Percentiles rank a stretch among this genome's conserved stretches.
These are phyloP conservation scores for Macrobrachium rosenbergii DNA, from an alignment of 1,140 invertebrate genomes.

Conservation along the genomic window DNA sequence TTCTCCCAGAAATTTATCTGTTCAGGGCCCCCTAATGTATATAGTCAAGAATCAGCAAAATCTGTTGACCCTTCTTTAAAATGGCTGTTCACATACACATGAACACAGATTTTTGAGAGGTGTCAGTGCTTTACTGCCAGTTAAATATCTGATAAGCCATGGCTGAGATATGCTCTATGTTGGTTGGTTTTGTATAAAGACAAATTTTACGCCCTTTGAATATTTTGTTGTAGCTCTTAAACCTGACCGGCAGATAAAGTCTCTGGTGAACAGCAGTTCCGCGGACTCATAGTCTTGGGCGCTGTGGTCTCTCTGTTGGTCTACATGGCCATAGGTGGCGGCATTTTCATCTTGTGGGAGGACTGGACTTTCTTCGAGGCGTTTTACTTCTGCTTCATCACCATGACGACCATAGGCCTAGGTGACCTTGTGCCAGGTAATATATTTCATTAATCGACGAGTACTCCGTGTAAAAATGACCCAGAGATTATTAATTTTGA, in stretches of 20 bases:
- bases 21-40: too few species aligned
- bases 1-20: too few species aligned
- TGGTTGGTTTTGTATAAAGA: too few species aligned
- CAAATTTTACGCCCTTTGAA: too few species aligned
- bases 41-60: too few species aligned
- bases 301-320: slow-evolving; percentile 82
- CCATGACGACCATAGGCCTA: slow-evolving; percentile 49
- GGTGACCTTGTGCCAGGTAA: slow-evolving; percentile 70
- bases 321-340: slow-evolving; percentile 80
- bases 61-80: too few species aligned
- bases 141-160: too few species aligned
- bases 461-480: neutral
- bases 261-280: neutral
- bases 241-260: neutral
- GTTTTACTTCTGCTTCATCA: slow-evolving; percentile 57
- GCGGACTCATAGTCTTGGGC: slow-evolving; percentile 70
- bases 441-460: neutral
- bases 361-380: slow-evolving; percentile 90
- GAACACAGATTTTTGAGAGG: too few species aligned
- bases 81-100: too few species aligned
- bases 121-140: too few species aligned
- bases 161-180: too few species aligned
- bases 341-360: slow-evolving; percentile 80
- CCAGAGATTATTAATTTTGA: neutral
- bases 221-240: too few species aligned